phyloP scores from a whole-genome alignment of 1,140 invertebrate species.

The Drosophila carrolli region DNA sequence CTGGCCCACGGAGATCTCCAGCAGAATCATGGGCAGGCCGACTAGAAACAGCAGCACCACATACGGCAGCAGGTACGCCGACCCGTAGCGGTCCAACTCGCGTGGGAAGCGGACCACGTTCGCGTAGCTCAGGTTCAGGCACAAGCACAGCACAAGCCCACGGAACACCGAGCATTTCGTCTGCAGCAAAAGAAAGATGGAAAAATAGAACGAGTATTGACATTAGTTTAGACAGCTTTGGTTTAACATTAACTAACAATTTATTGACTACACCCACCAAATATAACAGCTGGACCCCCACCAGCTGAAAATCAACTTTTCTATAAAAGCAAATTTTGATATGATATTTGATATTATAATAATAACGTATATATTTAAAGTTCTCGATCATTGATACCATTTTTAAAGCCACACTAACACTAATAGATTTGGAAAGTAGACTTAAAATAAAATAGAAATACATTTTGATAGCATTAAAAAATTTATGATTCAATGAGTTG shows the following conservation, averaged over 20 bases:
- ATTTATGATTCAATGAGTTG: too few species aligned
- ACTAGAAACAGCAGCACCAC: conserved; percentile 82
- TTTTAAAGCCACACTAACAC: too few species aligned
- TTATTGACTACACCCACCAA: not conserved
- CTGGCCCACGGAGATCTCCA: conserved; percentile 83
- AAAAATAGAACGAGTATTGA: not conserved
- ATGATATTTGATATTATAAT: too few species aligned
- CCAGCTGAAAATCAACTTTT: too few species aligned
- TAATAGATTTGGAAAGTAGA: too few species aligned
- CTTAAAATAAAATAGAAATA: too few species aligned
- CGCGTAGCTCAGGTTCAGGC: conserved; percentile 82
- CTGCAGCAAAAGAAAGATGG: conserved; percentile 45
- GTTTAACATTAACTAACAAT: not conserved
- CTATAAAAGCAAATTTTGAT: too few species aligned
- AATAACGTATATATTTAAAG: too few species aligned
- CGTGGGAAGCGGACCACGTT: conserved; percentile 84
- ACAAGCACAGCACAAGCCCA: conserved; percentile 81
- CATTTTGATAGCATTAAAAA: too few species aligned
- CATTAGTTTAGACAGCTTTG: not conserved
- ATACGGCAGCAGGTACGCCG: conserved; percentile 82
- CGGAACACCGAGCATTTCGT: conserved; percentile 84
- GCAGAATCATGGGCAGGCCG: conserved; percentile 82
- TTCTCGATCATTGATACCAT: too few species aligned
- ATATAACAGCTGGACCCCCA: too few species aligned
- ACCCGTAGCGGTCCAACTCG: conserved; percentile 81